These are phyloP conservation scores for Sphaerophoria rueppellii DNA, from an alignment of 2,888 invertebrate species.

Conservation along the genomic window DNA sequence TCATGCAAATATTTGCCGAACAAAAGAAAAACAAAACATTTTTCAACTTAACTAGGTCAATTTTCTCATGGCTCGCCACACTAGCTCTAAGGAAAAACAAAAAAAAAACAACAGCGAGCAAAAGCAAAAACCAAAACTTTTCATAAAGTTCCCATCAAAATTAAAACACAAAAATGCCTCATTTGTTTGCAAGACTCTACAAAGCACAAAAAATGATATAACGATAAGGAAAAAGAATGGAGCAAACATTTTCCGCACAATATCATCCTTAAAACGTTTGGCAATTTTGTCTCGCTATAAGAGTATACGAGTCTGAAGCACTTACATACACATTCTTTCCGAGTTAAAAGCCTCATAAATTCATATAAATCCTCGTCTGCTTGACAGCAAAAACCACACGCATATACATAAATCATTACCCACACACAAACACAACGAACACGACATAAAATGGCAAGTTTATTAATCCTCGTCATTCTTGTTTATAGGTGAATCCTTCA, in stretches of 20 bases:
- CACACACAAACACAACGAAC: conserved; percentile 8
- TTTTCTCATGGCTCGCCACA: conserved; percentile 32
- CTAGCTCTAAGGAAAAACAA: neutral
- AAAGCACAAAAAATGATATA: conserved; percentile 31
- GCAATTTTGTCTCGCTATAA: conserved; percentile 56
- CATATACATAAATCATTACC: conserved; percentile 27
- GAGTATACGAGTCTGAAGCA: neutral
- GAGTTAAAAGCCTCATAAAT: conserved; percentile 34
- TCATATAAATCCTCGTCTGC: conserved; percentile 37
- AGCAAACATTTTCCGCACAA: conserved; percentile 15
- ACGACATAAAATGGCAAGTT: conserved; percentile 60
- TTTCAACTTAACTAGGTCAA: conserved; percentile 57
- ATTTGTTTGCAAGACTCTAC: conserved; percentile 30
- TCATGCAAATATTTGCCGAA: conserved; percentile 52
- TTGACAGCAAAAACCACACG: conserved; percentile 23
- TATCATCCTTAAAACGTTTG: conserved; percentile 40
- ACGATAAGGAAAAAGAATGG: conserved; percentile 7
- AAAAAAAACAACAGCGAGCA: neutral
- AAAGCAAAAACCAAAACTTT: conserved; percentile 15
- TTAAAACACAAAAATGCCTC: conserved; percentile 38
- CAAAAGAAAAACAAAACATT: conserved; percentile 9
- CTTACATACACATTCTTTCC: conserved; percentile 4
- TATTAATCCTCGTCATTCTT: conserved; percentile 68
- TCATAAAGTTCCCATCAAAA: conserved; percentile 22
- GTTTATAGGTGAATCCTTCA: conserved; percentile 68